Conservation (phyloP, 2,797 vertebrate species). For the Lepus oiostolus region DNA sequence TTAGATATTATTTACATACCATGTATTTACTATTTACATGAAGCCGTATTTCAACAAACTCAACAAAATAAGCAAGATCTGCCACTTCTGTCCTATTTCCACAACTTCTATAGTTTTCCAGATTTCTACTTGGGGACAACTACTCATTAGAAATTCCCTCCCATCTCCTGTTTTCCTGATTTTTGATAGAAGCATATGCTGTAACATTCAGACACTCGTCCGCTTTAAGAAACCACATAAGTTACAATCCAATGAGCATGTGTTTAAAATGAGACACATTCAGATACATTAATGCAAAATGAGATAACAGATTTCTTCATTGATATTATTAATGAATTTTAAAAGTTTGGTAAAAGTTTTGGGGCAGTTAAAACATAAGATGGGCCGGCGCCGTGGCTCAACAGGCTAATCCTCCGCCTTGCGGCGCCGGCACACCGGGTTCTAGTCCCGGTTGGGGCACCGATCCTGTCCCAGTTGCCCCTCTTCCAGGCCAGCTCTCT, state of each 20-base stretch:
- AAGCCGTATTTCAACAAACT: neutral
- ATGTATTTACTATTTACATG: neutral
- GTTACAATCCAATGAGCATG: neutral
- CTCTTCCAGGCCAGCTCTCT: too few relatives aligned
- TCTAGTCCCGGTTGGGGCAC: too few relatives aligned
- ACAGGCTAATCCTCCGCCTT: too few relatives aligned
- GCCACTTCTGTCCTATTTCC: neutral
- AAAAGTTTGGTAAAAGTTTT: neutral
- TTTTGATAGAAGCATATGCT: neutral
- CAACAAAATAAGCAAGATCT: neutral
- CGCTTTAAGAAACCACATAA: neutral
- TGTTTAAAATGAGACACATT: conserved; percentile 8
- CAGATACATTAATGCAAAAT: neutral
- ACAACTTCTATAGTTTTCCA: neutral
- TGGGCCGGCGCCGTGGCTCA: too few relatives aligned
- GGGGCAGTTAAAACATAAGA: too few relatives aligned
- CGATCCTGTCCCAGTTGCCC: too few relatives aligned
- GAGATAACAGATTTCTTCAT: neutral
- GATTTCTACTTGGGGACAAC: rapidly evolving
- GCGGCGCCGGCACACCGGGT: too few relatives aligned
- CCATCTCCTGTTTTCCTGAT: neutral
- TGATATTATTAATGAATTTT: neutral
- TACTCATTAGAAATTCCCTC: neutral
- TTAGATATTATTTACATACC: neutral
- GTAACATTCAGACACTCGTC: neutral